These are phyloP conservation scores for Agrochola macilenta DNA, from an alignment of 2,888 invertebrate genomes.

Conservation along the genomic window DNA sequence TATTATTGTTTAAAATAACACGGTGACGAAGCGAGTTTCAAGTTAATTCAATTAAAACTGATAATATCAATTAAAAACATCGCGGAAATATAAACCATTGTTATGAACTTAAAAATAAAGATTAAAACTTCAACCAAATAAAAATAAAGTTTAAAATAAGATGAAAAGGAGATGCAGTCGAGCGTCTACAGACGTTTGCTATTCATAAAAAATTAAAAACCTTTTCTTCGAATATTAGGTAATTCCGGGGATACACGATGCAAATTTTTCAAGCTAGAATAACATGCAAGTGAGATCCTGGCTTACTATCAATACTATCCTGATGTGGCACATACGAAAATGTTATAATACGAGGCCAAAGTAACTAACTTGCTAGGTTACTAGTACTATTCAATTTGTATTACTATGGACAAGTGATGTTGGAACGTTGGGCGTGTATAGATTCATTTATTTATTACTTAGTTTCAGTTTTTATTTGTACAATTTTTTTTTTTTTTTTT, in stretches of 20 bases:
- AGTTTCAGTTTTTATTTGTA: no score
- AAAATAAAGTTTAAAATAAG: neutral
- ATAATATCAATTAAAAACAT: constrained; percentile 49
- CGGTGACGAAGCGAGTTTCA: constrained; percentile 29
- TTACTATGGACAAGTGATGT: no score
- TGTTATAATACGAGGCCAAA: no score
- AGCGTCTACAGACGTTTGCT: no score
- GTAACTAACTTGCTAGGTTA: no score
- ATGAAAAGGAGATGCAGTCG: no score
- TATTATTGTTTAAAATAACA: constrained; percentile 33
- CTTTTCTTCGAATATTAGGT: neutral
- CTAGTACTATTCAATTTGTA: no score
- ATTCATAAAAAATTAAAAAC: neutral
- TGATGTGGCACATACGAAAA: neutral
- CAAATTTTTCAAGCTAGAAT: neutral
- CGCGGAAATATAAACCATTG: constrained; percentile 44
- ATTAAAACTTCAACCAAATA: constrained; percentile 10
- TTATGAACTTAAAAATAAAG: constrained; percentile 19
- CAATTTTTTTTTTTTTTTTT: no score
- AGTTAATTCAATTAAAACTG: constrained; percentile 31
- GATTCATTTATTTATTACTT: no score
- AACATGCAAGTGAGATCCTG: neutral
- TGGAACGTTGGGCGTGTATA: no score
- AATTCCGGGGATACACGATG: no score
- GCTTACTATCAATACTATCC: neutral